Evolutionary conservation across 1,140 invertebrate species (phyloP).

Genomic region (Lerema accius): DNA sequence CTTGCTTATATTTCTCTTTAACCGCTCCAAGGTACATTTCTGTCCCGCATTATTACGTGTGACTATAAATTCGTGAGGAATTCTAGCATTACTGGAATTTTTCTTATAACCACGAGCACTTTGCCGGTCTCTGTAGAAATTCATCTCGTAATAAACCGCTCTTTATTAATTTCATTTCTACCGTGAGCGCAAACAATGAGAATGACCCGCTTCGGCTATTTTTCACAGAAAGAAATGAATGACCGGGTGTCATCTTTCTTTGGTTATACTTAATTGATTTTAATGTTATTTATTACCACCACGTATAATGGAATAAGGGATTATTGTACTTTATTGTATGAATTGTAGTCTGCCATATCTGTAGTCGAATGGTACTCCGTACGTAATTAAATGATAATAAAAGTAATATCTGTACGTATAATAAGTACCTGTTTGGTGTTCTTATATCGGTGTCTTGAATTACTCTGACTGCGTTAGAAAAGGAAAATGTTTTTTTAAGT

Average conservation of each 20-base stretch:
- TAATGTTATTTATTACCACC: too few species aligned
- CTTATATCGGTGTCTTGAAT: too few species aligned
- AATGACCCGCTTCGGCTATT: not conserved
- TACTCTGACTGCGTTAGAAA: too few species aligned
- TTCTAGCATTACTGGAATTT: constrained; percentile 40
- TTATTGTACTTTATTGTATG: not conserved
- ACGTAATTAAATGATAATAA: too few species aligned
- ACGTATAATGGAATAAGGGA: not conserved
- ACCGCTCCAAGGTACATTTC: constrained; percentile 36
- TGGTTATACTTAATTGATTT: too few species aligned
- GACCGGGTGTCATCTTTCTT: not conserved
- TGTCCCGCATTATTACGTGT: constrained; percentile 37
- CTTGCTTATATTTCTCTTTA: constrained; percentile 39
- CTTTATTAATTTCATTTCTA: constrained; percentile 1
- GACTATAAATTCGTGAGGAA: constrained; percentile 43
- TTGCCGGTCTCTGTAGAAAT: constrained; percentile 24
- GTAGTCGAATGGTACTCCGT: too few species aligned
- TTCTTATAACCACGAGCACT: constrained; percentile 26
- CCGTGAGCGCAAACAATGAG: constrained; percentile 3
- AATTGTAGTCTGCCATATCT: too few species aligned
- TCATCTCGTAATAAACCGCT: constrained; percentile 34
- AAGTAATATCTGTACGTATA: too few species aligned
- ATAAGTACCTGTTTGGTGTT: too few species aligned
- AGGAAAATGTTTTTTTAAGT: too few species aligned
- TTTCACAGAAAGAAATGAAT: constrained; percentile 3